Percentiles rank a stretch among this genome's conserved stretches.
Conservation (phyloP, 1,140 invertebrate species). For the Aphaenogaster rudis region DNA sequence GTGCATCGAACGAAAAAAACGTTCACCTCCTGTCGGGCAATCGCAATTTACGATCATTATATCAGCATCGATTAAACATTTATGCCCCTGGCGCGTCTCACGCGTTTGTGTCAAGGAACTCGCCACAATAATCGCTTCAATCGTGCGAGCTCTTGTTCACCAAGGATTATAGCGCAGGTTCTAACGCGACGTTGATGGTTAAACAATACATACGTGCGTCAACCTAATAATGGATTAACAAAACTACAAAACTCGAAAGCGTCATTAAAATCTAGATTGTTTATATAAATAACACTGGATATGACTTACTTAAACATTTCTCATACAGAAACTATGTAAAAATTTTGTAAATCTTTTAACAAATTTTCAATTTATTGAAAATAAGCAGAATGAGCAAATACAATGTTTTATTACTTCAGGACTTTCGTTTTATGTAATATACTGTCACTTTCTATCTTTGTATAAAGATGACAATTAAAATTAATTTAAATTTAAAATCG, state of each 20-base stretch:
- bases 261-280: background rate
- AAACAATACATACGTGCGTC: background rate
- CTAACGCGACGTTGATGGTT: background rate
- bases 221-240: background rate
- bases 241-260: background rate
- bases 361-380: background rate
- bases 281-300: background rate
- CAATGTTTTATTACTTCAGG: background rate
- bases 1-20: slow-evolving; percentile 30
- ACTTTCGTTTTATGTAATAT: background rate
- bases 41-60: slow-evolving; percentile 69
- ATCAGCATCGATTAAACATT: slow-evolving; percentile 73
- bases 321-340: background rate
- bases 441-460: background rate
- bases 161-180: background rate
- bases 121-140: slow-evolving; percentile 53
- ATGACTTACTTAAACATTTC: background rate
- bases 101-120: slow-evolving; percentile 70
- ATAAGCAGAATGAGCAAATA: background rate
- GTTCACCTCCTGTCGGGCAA: slow-evolving; percentile 16
- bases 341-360: background rate
- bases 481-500: background rate
- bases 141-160: slow-evolving; percentile 20
- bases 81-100: slow-evolving; percentile 55
- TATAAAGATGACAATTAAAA: slow-evolving; percentile 5